phyloP scores from a whole-genome alignment of 1,140 invertebrate species.

The Atta cephalotes region DNA sequence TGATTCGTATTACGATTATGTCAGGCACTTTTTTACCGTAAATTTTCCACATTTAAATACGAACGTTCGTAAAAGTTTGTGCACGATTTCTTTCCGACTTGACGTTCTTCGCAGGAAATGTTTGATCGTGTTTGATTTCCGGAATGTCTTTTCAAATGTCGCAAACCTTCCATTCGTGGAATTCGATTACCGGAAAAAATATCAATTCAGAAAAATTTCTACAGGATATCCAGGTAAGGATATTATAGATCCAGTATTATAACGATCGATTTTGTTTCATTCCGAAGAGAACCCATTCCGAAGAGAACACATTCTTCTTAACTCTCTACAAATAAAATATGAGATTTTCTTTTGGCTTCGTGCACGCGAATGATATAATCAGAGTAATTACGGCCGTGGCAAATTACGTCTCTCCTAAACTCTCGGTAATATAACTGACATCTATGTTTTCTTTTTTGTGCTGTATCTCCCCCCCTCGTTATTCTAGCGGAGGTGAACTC shows the following conservation, averaged over 20 bases:
- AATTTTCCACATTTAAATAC: not conserved
- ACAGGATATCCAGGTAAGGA: not conserved
- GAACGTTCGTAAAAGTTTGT: not conserved
- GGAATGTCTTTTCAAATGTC: slow-evolving; percentile 24
- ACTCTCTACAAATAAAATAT: slow-evolving; percentile 54
- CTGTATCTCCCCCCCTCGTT: not conserved
- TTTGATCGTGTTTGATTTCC: not conserved
- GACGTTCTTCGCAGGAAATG: not conserved
- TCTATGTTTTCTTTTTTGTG: not conserved
- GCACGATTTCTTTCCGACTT: not conserved
- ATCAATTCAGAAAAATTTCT: not conserved
- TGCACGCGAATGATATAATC: not conserved
- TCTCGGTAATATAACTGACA: not conserved
- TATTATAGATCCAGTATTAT: not conserved
- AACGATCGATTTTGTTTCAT: not conserved
- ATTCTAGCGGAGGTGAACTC: not conserved
- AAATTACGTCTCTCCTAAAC: slow-evolving; percentile 18
- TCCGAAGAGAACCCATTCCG: not conserved
- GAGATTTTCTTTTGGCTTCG: not conserved
- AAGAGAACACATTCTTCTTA: slow-evolving; percentile 10
- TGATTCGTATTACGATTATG: not conserved
- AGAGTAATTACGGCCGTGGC: slow-evolving; percentile 27
- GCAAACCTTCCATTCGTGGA: not conserved
- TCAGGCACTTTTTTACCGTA: not conserved
- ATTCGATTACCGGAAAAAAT: slow-evolving; percentile 1